A percentile compares a stretch with the other conserved stretches of the same genome.
Conservation (phyloP, 2,888 invertebrate genomes). For the Coenonympha glycerion region DNA sequence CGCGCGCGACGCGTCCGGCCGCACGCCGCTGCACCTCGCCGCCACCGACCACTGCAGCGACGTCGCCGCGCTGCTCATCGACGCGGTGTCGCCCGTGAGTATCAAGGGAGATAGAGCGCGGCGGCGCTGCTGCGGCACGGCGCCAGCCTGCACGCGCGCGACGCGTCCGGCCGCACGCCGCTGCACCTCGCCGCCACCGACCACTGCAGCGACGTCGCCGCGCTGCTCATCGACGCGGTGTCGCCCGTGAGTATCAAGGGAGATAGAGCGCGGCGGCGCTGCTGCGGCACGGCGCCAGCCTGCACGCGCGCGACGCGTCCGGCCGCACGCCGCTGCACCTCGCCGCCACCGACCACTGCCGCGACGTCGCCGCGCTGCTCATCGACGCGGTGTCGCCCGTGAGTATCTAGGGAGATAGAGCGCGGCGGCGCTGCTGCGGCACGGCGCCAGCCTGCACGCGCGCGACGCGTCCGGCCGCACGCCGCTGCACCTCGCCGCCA, state of each 20-base stretch:
- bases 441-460: slow-evolving; percentile 38
- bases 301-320: slow-evolving; percentile 32
- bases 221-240: slow-evolving; percentile 35
- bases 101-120: too few relatives aligned
- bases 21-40: slow-evolving; percentile 60
- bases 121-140: slow-evolving; percentile 38
- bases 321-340: slow-evolving; percentile 59
- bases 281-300: slow-evolving; percentile 38
- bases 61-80: slow-evolving; percentile 37
- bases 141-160: slow-evolving; percentile 32
- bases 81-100: slow-evolving; percentile 34
- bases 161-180: slow-evolving; percentile 49
- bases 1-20: slow-evolving; percentile 37
- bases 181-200: slow-evolving; percentile 59
- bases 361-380: slow-evolving; percentile 35
- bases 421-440: slow-evolving; percentile 34
- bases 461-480: slow-evolving; percentile 44
- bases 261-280: slow-evolving; percentile 36
- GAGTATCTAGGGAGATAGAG: too few relatives aligned
- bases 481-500: slow-evolving; percentile 58
- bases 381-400: slow-evolving; percentile 35
- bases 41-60: slow-evolving; percentile 44
- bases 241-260: slow-evolving; percentile 36
- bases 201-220: slow-evolving; percentile 36
- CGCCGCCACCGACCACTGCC: slow-evolving; percentile 50